phyloP scores from a whole-genome alignment of 1,140 invertebrate genomes.

The Aphelenchoides besseyi region DNA sequence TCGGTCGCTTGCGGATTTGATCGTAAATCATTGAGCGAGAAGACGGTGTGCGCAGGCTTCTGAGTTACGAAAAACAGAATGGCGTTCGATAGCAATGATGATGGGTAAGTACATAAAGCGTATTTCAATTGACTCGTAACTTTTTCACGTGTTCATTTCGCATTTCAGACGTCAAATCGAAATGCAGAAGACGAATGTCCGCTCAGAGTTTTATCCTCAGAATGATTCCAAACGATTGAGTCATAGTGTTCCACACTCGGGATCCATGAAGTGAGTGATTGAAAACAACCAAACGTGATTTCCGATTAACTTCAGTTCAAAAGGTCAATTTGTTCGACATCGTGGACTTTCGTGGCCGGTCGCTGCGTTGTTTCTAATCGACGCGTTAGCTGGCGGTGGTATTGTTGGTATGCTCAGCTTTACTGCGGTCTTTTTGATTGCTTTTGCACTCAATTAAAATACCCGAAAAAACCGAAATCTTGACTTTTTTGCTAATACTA shows the following conservation, averaged over 20 bases:
- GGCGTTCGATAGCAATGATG: too few relatives aligned
- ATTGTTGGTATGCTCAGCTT: conserved; percentile 72
- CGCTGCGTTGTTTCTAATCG: conserved; percentile 71
- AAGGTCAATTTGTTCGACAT: conserved; percentile 19
- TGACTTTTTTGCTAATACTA: neutral
- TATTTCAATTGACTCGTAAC: neutral
- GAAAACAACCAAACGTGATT: too few relatives aligned
- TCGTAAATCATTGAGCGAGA: conserved; percentile 6
- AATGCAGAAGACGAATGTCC: neutral
- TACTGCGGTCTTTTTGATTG: conserved; percentile 70
- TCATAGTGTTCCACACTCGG: too few relatives aligned
- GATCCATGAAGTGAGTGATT: too few relatives aligned
- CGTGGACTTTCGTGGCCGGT: conserved; percentile 63
- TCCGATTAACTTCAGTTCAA: neutral
- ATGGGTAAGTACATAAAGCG: neutral
- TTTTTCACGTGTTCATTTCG: neutral
- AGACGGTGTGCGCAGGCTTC: too few relatives aligned
- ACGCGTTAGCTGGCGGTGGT: conserved; percentile 75
- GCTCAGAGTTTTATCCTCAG: neutral
- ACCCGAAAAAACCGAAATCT: conserved; percentile 61
- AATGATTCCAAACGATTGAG: too few relatives aligned
- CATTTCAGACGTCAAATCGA: neutral
- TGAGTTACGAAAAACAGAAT: too few relatives aligned
- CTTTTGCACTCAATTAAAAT: conserved; percentile 29
- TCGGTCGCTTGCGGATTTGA: neutral